Percentiles rank a stretch among this genome's conserved stretches.
These are phyloP conservation scores for Chloroclysta siterata DNA, from an alignment of 2,888 invertebrate genomes.

Conservation along the genomic window DNA sequence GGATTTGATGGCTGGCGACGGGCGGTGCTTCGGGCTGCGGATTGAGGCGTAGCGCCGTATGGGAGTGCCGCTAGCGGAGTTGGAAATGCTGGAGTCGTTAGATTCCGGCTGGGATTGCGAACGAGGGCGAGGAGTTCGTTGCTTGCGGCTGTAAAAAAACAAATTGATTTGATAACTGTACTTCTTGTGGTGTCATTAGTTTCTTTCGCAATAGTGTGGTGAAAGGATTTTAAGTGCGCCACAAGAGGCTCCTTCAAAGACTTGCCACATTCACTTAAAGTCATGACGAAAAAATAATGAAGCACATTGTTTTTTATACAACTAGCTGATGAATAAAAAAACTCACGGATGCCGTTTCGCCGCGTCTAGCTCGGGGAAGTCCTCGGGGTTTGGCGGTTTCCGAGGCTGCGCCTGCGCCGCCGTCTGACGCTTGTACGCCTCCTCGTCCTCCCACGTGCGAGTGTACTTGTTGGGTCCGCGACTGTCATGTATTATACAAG, in stretches of 20 bases:
- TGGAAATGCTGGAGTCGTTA: constrained; percentile 50
- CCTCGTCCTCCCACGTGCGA: constrained; percentile 96
- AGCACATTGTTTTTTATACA: no score
- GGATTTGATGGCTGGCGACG: constrained; percentile 36
- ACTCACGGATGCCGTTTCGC: constrained; percentile 54
- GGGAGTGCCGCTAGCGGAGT: constrained; percentile 35
- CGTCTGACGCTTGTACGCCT: constrained; percentile 89
- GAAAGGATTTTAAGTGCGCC: no score
- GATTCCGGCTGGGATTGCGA: constrained; percentile 75
- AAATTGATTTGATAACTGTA: no score
- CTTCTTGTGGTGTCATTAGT: no score
- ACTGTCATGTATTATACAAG: no score
- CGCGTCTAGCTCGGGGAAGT: constrained; percentile 83
- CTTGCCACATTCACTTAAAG: no score
- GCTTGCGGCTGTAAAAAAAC: constrained; percentile 47
- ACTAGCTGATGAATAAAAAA: no score
- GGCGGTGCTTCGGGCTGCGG: constrained; percentile 53
- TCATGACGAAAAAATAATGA: no score
- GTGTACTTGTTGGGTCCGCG: constrained; percentile 97
- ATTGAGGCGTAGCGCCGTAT: constrained; percentile 66
- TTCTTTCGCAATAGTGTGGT: no score
- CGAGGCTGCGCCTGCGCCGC: constrained; percentile 59
- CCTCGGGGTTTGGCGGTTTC: constrained; percentile 77
- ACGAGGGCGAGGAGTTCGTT: constrained; percentile 56
- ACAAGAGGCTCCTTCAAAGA: no score